Evolutionary conservation across 2,888 invertebrate species (phyloP), one percentile per base, ranked within the genome.

Genomic region (Chironomus tentans): DNA sequence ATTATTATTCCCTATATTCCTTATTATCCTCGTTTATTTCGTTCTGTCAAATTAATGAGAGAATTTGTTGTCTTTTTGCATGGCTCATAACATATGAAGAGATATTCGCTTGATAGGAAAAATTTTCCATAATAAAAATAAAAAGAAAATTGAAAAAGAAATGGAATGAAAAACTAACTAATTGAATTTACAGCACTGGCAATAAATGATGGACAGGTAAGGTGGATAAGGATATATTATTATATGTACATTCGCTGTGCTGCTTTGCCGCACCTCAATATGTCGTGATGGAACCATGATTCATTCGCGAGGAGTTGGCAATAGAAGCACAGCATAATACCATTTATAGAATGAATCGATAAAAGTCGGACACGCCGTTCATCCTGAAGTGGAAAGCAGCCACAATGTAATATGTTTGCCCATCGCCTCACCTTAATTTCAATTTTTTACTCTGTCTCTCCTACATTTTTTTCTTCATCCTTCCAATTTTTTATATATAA

Each of bases 341-440:
- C 22, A 21, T 38, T 38, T 38, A 38, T 38, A 38, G 13, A 10
- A 22, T 12, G 24, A 24, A 65, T 65, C 65, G 65, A 65, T 65
- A 62, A 62, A 21, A 62, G 65, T 65, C 65, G 65, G 65, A 65
- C 65, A 65, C 21, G 24, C 21, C 24, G 65, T 65, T 24, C 21
- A 65, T 65, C 22, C 65, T 65, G 21, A 65, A 65, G 56, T 56
- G 56, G 56, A 65, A 21, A 65, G 24, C 15, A 56, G n/a, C 56
- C 56, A 56, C 56, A 56, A 13, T 13, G 65, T 24, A 21, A 21
- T 65, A 65, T 65, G 22, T 21, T 65, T 65, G 65, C n/a, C 65
- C 56, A 56, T 65, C 21, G 65, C 65, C 65, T 65, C 65, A 65
- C 65, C 65, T 65, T 24, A 24, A 65, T 65, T 65, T 65, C 65